Evolutionary conservation across 2,888 invertebrate species (phyloP).

Genomic region (Drosophila bunnanda): DNA sequence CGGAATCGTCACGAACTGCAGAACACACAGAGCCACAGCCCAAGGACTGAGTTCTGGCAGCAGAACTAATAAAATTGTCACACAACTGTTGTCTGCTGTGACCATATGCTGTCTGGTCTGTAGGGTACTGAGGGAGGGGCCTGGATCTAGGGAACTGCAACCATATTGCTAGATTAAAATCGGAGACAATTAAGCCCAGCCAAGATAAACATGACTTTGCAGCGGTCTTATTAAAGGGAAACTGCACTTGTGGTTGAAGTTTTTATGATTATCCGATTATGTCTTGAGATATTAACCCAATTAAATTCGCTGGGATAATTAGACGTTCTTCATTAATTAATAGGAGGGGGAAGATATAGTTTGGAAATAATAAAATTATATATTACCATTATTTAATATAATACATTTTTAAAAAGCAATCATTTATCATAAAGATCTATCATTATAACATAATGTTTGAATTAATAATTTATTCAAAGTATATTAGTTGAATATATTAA

Average conservation of each 20-base stretch:
- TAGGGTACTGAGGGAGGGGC: neutral
- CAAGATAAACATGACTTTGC: slow-evolving; percentile 59
- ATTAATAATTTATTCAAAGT: neutral
- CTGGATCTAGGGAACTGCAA: slow-evolving; percentile 16
- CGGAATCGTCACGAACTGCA: slow-evolving; percentile 55
- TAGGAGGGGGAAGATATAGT: neutral
- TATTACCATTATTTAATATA: neutral
- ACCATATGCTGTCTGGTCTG: slow-evolving; percentile 66
- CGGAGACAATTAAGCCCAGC: slow-evolving; percentile 75
- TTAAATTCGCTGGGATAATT: neutral
- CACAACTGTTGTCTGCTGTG: slow-evolving; percentile 52
- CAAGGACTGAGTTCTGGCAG: slow-evolving; percentile 15
- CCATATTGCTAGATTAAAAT: slow-evolving; percentile 74
- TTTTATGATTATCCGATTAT: slow-evolving; percentile 17
- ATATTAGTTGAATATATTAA: neutral
- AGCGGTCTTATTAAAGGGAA: slow-evolving; percentile 12
- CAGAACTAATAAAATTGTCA: slow-evolving; percentile 78
- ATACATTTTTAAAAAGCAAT: neutral
- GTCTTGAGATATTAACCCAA: neutral
- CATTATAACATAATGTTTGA: neutral
- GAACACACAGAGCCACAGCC: slow-evolving; percentile 1
- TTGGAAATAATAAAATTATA: neutral
- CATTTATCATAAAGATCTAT: neutral
- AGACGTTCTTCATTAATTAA: slow-evolving; percentile 6
- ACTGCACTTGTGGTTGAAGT: slow-evolving; percentile 11